A percentile compares a stretch with the other conserved stretches of the same genome.
Evolutionary conservation across 2,888 invertebrate genomes (phyloP).

Genomic region (Ormia ochracea): DNA sequence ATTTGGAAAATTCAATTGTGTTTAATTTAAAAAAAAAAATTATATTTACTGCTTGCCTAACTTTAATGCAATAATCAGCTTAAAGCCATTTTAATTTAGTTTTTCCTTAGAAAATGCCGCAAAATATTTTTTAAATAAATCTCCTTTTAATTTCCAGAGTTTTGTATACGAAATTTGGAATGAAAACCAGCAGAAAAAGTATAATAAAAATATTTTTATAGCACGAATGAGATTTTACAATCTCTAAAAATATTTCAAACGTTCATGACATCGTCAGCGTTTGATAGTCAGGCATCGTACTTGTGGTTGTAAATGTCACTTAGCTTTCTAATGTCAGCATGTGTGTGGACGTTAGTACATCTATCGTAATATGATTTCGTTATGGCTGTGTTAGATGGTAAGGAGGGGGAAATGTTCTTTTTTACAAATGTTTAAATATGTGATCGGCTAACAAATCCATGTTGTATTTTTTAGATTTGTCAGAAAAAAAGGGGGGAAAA

Average conservation of each 20-base stretch:
- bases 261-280: conserved; percentile 53
- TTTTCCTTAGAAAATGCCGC: neutral
- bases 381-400: neutral
- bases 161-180: neutral
- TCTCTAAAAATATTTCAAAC: conserved; percentile 54
- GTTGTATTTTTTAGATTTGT: conserved; percentile 24
- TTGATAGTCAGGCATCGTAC: conserved; percentile 45
- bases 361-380: conserved; percentile 8
- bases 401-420: neutral
- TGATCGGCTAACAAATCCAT: conserved; percentile 17
- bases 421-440: neutral
- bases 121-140: conserved; percentile 17
- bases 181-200: neutral
- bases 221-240: conserved; percentile 51
- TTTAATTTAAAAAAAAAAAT: too few relatives aligned
- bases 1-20: too few relatives aligned
- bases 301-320: conserved; percentile 47
- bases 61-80: conserved; percentile 2
- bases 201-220: conserved; percentile 44
- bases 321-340: conserved; percentile 1
- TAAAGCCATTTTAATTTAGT: neutral
- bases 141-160: neutral
- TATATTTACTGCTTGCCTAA: neutral
- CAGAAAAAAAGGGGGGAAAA: conserved; percentile 4
- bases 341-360: neutral